phyloP scores from a whole-genome alignment of 1,140 invertebrate species.

The Lordiphosa mommai region DNA sequence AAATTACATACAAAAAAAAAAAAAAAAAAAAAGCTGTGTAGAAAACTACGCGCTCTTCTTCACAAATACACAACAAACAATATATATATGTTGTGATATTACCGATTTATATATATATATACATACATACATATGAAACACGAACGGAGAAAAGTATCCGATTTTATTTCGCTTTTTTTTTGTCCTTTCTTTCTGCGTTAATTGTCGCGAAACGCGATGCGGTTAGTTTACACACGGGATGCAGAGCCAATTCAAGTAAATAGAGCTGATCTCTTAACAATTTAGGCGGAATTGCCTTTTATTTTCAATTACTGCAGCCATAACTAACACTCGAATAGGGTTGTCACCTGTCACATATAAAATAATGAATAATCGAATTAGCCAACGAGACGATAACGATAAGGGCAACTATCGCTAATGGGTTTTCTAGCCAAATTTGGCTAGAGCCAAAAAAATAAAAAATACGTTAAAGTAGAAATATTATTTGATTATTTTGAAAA shows the following conservation, averaged over 20 bases:
- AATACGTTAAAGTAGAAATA: no score
- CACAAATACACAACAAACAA: slow-evolving; percentile 38
- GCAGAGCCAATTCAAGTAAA: no score
- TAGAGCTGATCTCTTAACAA: no score
- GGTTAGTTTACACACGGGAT: no score
- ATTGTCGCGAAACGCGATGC: no score
- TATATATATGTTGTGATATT: slow-evolving; percentile 26
- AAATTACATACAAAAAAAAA: slow-evolving; percentile 29
- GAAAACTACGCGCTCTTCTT: slow-evolving; percentile 21
- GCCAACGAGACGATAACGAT: no score
- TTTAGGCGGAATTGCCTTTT: slow-evolving; percentile 9
- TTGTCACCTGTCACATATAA: no score
- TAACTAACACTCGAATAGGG: neutral
- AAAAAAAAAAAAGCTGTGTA: slow-evolving; percentile 1
- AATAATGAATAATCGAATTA: no score
- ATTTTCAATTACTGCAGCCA: neutral
- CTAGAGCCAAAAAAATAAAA: no score
- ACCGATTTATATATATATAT: slow-evolving; percentile 26
- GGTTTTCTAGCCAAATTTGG: no score
- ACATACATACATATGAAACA: slow-evolving; percentile 20
- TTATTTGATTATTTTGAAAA: no score
- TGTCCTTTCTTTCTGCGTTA: neutral
- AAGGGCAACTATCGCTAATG: no score
- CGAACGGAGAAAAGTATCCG: slow-evolving; percentile 38
- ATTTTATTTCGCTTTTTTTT: slow-evolving; percentile 21